Conservation (phyloP, 2,113 vertebrate species). For the Phylloscopus trochiloides region DNA sequence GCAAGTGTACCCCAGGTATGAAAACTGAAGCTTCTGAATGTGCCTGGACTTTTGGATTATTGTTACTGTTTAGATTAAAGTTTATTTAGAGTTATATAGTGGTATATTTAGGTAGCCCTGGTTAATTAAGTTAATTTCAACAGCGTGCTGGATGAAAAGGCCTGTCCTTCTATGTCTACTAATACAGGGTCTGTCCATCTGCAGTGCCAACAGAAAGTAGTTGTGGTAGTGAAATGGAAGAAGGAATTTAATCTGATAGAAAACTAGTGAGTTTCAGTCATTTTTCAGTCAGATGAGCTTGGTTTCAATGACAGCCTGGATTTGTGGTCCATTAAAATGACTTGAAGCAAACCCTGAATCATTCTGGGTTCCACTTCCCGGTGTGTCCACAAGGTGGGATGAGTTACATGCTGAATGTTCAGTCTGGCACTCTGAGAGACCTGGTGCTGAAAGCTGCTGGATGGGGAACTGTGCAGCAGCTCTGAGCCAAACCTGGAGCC, state of each 20-base stretch:
- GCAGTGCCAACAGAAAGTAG: neutral
- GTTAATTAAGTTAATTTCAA: neutral
- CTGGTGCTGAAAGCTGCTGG: neutral
- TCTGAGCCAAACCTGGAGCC: neutral
- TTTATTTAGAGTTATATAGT: neutral
- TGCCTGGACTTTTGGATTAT: neutral
- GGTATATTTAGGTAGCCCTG: neutral
- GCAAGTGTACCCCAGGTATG: conserved; percentile 87
- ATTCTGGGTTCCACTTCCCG: neutral
- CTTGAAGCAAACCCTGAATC: neutral
- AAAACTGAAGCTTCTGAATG: neutral
- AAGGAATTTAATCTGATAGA: neutral
- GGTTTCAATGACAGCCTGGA: neutral
- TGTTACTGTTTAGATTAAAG: neutral
- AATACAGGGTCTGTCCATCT: rapidly evolving
- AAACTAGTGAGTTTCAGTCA: neutral
- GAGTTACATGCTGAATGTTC: neutral
- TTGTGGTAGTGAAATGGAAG: neutral
- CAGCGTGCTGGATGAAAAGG: neutral
- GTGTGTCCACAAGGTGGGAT: neutral
- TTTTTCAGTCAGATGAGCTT: neutral
- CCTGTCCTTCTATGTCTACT: rapidly evolving
- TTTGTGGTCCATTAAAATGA: neutral
- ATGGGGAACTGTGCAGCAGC: neutral
- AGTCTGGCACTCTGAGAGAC: neutral